These are phyloP conservation scores for Anas platyrhynchos DNA, from an alignment of 2,113 vertebrate species.

Conservation along the genomic window DNA sequence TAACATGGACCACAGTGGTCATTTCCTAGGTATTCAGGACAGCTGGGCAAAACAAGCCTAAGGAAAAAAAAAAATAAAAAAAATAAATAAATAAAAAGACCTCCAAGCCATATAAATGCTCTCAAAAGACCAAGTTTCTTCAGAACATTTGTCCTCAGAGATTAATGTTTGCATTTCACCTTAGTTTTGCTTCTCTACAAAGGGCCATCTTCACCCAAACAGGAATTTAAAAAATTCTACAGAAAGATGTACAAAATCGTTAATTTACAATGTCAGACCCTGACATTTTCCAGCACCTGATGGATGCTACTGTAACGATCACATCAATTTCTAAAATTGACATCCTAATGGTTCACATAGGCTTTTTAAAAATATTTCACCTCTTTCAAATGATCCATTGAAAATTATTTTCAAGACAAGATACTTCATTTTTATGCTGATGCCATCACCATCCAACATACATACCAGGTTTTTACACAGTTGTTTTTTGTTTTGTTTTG, in stretches of 20 bases:
- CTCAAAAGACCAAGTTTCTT: background rate
- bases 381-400: background rate
- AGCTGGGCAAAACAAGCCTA: background rate
- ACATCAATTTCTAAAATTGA: background rate
- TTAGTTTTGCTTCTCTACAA: background rate
- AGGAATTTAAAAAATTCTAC: background rate
- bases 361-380: background rate
- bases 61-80: background rate
- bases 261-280: background rate
- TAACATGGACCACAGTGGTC: fast-evolving
- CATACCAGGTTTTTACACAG: background rate
- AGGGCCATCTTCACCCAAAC: background rate
- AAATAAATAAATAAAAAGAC: too few species aligned
- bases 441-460: background rate
- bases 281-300: background rate
- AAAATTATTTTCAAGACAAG: background rate
- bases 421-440: background rate
- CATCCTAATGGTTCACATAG: background rate
- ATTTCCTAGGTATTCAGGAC: background rate
- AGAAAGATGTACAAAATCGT: background rate
- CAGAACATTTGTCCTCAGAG: background rate
- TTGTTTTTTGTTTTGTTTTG: background rate
- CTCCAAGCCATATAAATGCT: background rate
- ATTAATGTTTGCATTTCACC: background rate
- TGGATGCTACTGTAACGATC: background rate